A percentile compares a stretch with the other conserved stretches of the same genome.
phyloP scores from a whole-genome alignment of 2,888 invertebrate genomes.

The Plagodis dolabraria region DNA sequence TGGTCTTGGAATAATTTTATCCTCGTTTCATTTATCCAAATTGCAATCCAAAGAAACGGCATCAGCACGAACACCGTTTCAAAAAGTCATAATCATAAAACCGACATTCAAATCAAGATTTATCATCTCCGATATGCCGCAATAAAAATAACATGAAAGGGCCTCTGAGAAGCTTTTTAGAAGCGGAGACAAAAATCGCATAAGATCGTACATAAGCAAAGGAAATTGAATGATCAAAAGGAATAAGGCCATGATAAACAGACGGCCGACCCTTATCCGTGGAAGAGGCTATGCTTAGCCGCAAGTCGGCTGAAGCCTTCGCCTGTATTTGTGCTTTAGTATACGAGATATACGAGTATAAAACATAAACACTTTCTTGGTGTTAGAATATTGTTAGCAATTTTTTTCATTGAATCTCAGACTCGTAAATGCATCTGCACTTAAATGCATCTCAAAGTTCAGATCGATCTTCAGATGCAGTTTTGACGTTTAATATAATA shows the following conservation, averaged over 20 bases:
- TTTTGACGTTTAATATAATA: no score
- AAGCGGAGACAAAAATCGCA: conserved; percentile 27
- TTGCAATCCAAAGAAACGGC: conserved; percentile 5
- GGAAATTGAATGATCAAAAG: conserved; percentile 44
- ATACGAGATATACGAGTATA: conserved; percentile 9
- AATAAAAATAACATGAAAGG: conserved; percentile 34
- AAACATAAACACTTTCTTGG: neutral
- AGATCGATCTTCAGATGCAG: no score
- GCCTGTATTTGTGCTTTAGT: conserved; percentile 3
- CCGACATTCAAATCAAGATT: conserved; percentile 23
- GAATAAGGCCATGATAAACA: conserved; percentile 37
- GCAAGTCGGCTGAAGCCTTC: conserved; percentile 19
- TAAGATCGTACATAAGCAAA: conserved; percentile 27
- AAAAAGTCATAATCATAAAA: conserved; percentile 14
- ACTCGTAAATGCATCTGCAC: no score
- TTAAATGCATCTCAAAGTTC: no score
- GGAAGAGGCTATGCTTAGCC: conserved; percentile 32
- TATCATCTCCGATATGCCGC: conserved; percentile 28
- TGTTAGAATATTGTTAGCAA: neutral
- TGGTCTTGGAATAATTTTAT: neutral
- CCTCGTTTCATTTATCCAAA: conserved; percentile 5
- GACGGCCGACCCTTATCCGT: conserved; percentile 35
- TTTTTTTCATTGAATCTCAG: neutral
- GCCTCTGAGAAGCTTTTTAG: conserved; percentile 10
- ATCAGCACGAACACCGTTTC: conserved; percentile 19